phyloP scores from a whole-genome alignment of 2,888 invertebrate genomes.

The Drosophila incognita region DNA sequence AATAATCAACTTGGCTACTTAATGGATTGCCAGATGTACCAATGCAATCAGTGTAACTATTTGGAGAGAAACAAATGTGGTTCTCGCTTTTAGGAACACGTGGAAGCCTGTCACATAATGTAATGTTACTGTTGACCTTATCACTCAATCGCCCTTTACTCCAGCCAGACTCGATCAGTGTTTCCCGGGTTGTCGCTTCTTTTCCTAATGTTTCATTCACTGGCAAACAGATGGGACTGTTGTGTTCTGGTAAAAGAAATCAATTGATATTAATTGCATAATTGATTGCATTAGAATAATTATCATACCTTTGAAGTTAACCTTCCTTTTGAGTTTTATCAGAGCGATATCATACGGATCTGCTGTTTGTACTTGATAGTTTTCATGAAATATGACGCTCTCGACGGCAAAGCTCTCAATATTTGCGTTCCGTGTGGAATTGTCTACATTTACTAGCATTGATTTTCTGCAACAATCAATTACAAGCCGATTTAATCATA shows the following conservation, averaged over 20 bases:
- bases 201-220: conserved; percentile 16
- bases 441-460: background rate
- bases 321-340: conserved; percentile 15
- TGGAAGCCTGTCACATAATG: background rate
- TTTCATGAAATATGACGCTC: conserved; percentile 6
- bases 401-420: conserved; percentile 11
- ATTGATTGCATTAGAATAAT: background rate
- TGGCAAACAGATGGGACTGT: conserved; percentile 36
- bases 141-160: accelerated
- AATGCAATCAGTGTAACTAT: accelerated
- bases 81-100: background rate
- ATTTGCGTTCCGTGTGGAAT: background rate
- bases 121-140: background rate
- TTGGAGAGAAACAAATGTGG: background rate
- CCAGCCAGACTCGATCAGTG: conserved; percentile 11
- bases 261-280: background rate
- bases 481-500: background rate
- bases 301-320: conserved; percentile 15
- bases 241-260: conserved; percentile 10
- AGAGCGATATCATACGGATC: conserved; percentile 27
- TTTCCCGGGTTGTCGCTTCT: conserved; percentile 1
- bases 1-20: conserved; percentile 9
- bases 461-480: background rate
- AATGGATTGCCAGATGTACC: conserved; percentile 25
- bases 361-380: accelerated